Evolutionary conservation across 2,888 invertebrate species (phyloP).

Genomic region (Drosophila buzzatii): DNA sequence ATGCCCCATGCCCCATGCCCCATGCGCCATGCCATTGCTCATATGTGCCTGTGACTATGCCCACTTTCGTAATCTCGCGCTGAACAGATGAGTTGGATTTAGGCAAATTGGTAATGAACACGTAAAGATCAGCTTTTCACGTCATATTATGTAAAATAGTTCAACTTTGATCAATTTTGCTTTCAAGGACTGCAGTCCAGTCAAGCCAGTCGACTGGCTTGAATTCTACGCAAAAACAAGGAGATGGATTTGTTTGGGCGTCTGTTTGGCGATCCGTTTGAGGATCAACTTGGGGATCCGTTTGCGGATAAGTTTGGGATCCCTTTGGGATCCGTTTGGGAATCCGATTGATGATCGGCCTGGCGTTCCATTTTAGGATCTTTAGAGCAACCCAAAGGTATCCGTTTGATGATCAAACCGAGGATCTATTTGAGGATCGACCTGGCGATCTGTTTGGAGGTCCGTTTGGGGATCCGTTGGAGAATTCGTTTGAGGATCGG

Average conservation of each 20-base stretch:
- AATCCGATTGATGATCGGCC: background rate
- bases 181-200: background rate
- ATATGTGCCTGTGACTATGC: background rate
- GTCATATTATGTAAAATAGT: background rate
- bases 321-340: too few relatives aligned
- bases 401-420: too few relatives aligned
- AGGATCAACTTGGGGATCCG: too few relatives aligned
- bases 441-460: background rate
- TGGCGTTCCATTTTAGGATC: background rate
- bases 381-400: too few relatives aligned
- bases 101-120: background rate
- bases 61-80: constrained; percentile 1
- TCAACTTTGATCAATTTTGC: background rate
- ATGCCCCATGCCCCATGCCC: background rate
- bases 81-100: background rate
- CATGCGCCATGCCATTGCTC: background rate
- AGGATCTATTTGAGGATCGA: background rate
- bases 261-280: too few relatives aligned
- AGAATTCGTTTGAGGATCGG: background rate
- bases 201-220: too few relatives aligned
- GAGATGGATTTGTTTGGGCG: too few relatives aligned
- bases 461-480: background rate
- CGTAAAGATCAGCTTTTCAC: background rate
- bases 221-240: too few relatives aligned
- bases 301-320: too few relatives aligned